Evolutionary conservation across 2,113 vertebrate genomes (phyloP), one percentile per base, ranked within the genome.

Genomic region (Chaetodon auriga): DNA sequence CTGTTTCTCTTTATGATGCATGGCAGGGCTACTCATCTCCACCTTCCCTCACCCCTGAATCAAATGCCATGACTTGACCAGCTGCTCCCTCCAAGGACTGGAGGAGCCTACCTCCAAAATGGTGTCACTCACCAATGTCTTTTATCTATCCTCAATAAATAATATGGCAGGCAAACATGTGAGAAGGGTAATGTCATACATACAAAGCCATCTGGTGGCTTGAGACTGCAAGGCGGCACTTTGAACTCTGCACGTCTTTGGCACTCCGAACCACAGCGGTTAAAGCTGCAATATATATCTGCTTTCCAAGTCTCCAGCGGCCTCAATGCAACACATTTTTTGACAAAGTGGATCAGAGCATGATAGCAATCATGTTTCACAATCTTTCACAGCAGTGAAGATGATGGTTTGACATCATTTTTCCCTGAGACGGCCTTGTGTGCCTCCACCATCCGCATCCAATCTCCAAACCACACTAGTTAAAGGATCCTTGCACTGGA

Each of bases 141-240:
- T 92, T 92, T 88, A 91, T 92, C 87, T 66, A 11, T 64, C 63
- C 48, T 85, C 79, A 87, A 86, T 94, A 92, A 92, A 94, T 94
- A 81, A 93, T 76, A 76, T 69, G 48, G n/a, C 83, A 51, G 81
- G 80, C 75, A 72, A 87, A 87, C 72, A 83, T 85, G 80, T 76
- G 82, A 91, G 84, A 84, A 43, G 81, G 73, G 64, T 77, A 83
- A 86, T 25, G 55, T 49, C 85, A 70, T 38, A 66, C 41, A 55
- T 80, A 81, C 49, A 74, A 81, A 89, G 71, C 68, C 73, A 91
- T 81, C 74, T 81, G 88, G 68, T 69, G 75, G 77, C 57, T 66
- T 61, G 48, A 57, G 80, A 61, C 80, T 48, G 61, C 53, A 81
- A 63, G 61, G 62, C 70, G 78, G 72, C 60, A 51, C 84, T 82